Percentiles rank a stretch among this genome's conserved stretches.
Conservation (phyloP, 2,888 invertebrate species). For the Eucera pruinosa region DNA sequence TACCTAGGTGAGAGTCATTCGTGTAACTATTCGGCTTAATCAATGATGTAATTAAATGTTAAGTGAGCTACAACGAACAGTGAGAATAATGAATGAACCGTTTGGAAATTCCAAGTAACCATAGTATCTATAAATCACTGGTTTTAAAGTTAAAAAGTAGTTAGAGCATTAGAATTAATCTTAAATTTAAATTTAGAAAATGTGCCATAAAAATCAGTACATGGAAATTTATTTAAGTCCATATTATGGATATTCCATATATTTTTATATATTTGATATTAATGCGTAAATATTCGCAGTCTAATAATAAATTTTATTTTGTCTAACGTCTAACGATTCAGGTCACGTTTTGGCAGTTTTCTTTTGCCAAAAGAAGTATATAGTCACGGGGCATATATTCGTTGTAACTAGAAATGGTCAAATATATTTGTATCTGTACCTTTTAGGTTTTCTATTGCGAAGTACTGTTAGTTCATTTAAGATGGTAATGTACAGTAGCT, state of each 20-base stretch:
- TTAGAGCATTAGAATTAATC: too few relatives aligned
- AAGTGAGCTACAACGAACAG: not conserved
- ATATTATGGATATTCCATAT: too few relatives aligned
- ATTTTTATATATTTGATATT: too few relatives aligned
- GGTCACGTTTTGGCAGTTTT: not conserved
- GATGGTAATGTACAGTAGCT: not conserved
- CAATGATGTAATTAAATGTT: not conserved
- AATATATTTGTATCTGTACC: not conserved
- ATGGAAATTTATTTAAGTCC: too few relatives aligned
- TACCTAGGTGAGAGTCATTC: not conserved
- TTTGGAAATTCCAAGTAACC: not conserved
- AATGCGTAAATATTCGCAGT: too few relatives aligned
- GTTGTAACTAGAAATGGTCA: not conserved
- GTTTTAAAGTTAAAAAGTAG: too few relatives aligned
- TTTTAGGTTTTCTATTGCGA: not conserved
- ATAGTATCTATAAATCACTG: too few relatives aligned
- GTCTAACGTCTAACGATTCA: too few relatives aligned
- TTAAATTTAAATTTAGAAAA: too few relatives aligned
- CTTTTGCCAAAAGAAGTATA: not conserved
- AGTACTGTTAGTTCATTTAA: conserved; percentile 13
- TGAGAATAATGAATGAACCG: not conserved
- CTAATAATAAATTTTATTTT: too few relatives aligned
- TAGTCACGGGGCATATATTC: not conserved
- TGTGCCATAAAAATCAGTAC: too few relatives aligned
- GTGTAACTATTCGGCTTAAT: conserved; percentile 4